A percentile compares a stretch with the other conserved stretches of the same genome.
Evolutionary conservation across 2,888 invertebrate genomes (phyloP).

Genomic region (Dynastes hyllus): DNA sequence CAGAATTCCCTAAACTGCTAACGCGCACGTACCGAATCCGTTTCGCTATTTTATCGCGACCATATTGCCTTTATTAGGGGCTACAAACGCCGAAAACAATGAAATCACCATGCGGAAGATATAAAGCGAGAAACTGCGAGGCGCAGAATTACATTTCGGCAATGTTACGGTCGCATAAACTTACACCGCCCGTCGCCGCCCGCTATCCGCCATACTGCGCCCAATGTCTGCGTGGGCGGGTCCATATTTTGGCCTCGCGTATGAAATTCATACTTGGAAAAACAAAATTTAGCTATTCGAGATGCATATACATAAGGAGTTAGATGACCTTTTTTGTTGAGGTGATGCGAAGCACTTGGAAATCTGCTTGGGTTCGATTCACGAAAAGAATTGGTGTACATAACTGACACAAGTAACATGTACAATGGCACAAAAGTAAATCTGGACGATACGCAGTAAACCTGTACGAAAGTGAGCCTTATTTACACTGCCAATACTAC

Average conservation of each 20-base stretch:
- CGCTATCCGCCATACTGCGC: slow-evolving; percentile 7
- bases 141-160: slow-evolving; percentile 52
- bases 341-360: no score
- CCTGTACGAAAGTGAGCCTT: no score
- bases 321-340: no score
- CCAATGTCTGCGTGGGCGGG: neutral
- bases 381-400: no score
- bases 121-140: slow-evolving; percentile 49
- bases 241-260: neutral
- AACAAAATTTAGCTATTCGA: no score
- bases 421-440: no score
- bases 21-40: slow-evolving; percentile 29
- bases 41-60: slow-evolving; percentile 27
- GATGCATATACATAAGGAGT: no score
- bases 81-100: slow-evolving; percentile 46
- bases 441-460: no score
- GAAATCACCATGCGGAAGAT: slow-evolving; percentile 44
- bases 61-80: slow-evolving; percentile 45
- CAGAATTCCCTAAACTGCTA: slow-evolving; percentile 9
- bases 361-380: no score
- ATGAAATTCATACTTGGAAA: neutral
- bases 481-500: no score
- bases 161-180: slow-evolving; percentile 54
- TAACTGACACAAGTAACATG: no score
- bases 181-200: slow-evolving; percentile 31